Conservation (phyloP, 2,797 vertebrate genomes). For the Premnoplex brunnescens region DNA sequence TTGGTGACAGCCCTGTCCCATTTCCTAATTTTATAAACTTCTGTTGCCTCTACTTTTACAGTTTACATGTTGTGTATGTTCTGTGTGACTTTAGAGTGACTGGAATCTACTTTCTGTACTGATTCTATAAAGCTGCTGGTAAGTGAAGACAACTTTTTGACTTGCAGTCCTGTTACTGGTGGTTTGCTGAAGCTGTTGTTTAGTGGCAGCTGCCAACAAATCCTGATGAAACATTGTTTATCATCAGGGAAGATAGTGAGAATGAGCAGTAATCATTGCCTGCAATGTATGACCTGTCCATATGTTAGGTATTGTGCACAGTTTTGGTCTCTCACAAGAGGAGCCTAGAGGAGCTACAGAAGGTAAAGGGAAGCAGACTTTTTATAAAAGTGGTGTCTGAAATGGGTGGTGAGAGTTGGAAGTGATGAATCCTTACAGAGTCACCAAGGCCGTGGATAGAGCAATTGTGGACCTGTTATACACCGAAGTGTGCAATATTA, state of each 20-base stretch:
- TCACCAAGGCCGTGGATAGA: background rate
- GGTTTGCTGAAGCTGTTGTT: background rate
- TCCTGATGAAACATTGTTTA: background rate
- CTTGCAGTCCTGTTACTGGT: background rate
- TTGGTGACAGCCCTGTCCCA: background rate
- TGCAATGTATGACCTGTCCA: background rate
- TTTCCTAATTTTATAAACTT: background rate
- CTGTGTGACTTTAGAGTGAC: background rate
- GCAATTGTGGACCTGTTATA: background rate
- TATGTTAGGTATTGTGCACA: fast-evolving
- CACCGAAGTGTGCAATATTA: background rate
- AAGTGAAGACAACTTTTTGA: background rate
- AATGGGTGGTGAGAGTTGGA: background rate
- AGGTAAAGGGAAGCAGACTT: background rate
- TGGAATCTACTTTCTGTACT: background rate
- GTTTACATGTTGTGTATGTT: background rate
- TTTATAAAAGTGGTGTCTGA: background rate
- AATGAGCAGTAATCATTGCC: background rate
- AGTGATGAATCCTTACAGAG: background rate
- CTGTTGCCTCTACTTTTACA: background rate
- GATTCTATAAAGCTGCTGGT: background rate
- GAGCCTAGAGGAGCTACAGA: background rate
- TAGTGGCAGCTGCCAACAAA: background rate
- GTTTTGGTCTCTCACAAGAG: background rate
- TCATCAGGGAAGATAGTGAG: background rate